Evolutionary conservation across 2,888 invertebrate genomes (phyloP), one percentile per base, ranked within the genome.

Genomic region (Thera britannica): DNA sequence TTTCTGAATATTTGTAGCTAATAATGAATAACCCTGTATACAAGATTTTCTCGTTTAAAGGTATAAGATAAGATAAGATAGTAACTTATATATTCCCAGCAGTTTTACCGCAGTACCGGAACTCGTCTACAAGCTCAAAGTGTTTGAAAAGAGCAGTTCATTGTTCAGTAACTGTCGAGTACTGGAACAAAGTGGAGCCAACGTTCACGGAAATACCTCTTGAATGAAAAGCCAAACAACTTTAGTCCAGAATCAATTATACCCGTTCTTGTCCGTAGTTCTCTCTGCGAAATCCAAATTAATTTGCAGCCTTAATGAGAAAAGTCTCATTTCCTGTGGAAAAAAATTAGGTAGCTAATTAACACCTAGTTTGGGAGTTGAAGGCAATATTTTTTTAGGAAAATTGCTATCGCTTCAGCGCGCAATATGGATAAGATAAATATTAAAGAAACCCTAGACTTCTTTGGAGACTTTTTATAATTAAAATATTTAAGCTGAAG

Each of bases 271-370:
- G 67, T 70, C 65, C 71, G 72, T 65, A 71, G 77, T 72, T 75
- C 72, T 73, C 75, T 73, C 73, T 70, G 72, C 78, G 73, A 76
- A 79, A 80, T 76, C 82, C 85, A 87, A 90, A 87, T 85, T 86
- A 88, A 90, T 88, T 89, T 88, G 80, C 87, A 75, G 79, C 75
- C 80, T 80, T 89, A 89, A 88, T 86, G 87, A 87, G 89, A 88
- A 90, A 90, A 90, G 80, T 89, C 85, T 79, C 77, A 85, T 85
- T 89, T 84, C 78, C 65, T 79, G 72, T 75, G 70, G 68, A 77
- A 73, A 80, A 84, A 86, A 86, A 81, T 74, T 71, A 68, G 76
- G 79, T 83, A 85, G 52, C 44, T 34, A 34, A 87, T 87, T 86
- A 87, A 76, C 82, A 68, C 67, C 74, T 74, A 79, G 77, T 79